A percentile compares a stretch with the other conserved stretches of the same genome.
Conservation (phyloP, 2,797 vertebrate genomes). For the Oreortyx pictus region DNA sequence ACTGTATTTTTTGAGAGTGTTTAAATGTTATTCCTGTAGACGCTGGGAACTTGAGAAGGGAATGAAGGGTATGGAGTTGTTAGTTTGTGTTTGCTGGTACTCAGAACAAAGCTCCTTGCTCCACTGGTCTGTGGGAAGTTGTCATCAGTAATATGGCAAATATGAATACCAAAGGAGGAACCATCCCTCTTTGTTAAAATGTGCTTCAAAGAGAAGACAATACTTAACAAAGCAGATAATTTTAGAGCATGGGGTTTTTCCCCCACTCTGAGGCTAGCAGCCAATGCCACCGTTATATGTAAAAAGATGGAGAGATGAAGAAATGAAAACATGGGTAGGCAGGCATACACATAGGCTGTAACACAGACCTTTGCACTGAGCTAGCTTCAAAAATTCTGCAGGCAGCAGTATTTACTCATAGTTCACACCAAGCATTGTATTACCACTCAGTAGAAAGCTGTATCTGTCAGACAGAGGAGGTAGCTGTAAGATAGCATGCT, state of each 20-base stretch:
- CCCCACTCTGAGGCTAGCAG: neutral
- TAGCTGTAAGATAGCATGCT: neutral
- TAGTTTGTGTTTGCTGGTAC: neutral
- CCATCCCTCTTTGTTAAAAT: neutral
- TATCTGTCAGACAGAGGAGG: neutral
- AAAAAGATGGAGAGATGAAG: neutral
- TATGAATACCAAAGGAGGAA: neutral
- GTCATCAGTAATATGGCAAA: neutral
- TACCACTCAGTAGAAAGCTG: neutral
- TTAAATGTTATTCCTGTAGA: neutral
- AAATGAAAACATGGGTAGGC: neutral
- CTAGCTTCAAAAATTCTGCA: neutral
- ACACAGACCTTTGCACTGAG: neutral
- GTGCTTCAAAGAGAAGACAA: neutral
- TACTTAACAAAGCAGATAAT: neutral
- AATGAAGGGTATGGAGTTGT: neutral
- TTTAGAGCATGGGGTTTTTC: neutral
- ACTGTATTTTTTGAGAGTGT: neutral
- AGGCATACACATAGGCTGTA: rapidly evolving
- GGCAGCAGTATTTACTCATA: neutral
- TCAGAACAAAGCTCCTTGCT: neutral
- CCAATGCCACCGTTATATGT: rapidly evolving
- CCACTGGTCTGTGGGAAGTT: neutral
- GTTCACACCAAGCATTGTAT: neutral
- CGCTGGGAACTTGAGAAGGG: neutral